Conservation (phyloP, 1,140 invertebrate genomes). For the Dreissena polymorpha region DNA sequence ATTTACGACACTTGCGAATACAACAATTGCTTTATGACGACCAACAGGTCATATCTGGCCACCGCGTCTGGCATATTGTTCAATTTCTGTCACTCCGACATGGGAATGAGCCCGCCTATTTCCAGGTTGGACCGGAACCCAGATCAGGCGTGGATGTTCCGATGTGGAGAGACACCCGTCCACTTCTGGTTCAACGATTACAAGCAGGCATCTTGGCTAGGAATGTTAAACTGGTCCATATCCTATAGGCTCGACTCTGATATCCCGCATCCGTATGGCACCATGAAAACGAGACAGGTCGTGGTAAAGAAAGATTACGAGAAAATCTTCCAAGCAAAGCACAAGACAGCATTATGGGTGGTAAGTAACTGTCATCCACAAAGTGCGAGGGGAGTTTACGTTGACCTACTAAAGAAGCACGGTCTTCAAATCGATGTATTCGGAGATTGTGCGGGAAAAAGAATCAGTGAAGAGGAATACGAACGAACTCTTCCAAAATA, state of each 20-base stretch:
- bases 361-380: not conserved
- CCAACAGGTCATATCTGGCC: not conserved
- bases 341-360: not conserved
- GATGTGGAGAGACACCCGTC: not conserved
- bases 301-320: not conserved
- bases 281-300: not conserved
- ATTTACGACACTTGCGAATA: slow-evolving; percentile 4
- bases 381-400: not conserved
- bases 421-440: slow-evolving; percentile 4
- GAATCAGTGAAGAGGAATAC: not conserved
- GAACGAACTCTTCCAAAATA: slow-evolving; percentile 26
- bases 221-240: slow-evolving; percentile 29
- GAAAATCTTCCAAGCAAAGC: not conserved
- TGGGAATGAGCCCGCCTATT: slow-evolving; percentile 1
- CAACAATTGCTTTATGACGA: slow-evolving; percentile 14
- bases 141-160: slow-evolving; percentile 23
- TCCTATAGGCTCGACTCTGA: slow-evolving; percentile 26
- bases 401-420: not conserved
- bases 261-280: slow-evolving; percentile 13
- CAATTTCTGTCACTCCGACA: not conserved
- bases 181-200: not conserved
- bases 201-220: not conserved
- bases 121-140: not conserved
- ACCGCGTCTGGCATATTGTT: not conserved
- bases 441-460: not conserved